Evolutionary conservation across 2,888 invertebrate genomes (phyloP), one percentile per base, ranked within the genome.

Genomic region (Apoda limacodes): DNA sequence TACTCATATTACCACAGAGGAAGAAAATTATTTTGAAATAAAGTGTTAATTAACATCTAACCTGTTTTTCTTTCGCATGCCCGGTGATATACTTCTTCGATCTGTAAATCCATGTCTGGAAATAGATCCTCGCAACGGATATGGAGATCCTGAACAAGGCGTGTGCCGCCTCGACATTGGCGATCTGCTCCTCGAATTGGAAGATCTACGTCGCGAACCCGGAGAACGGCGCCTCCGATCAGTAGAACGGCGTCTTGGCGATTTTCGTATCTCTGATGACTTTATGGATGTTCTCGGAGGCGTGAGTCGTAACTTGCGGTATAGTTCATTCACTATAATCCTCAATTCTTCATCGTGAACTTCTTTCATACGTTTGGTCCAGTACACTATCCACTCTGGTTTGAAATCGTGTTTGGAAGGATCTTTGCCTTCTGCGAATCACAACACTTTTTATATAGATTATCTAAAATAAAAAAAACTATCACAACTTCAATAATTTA

Each of bases 321-420:
- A 85, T 5, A 92, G 82, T 41, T 90, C 91, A 30, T 84, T 82
- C 41, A 90, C 86, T 34, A 86, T 82, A 9, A 75, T 68, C 32
- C 85, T 84, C 3, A 92, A 54, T 48, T 92, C 88, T 9, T 85
- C 85, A 14, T 85, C 83, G 52, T 92, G 89, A 5, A 94, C 61
- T 42, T 92, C 91, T 32, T 88, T 86, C 88, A 93, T 90, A 7
- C 91, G 84, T 35, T 85, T 85, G 48, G 90, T 91, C 94, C 94
- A 94, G 60, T 86, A 93, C 28, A 85, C 70, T 30, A 93, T 92
- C 94, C 94, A 94, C 52, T 94, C 94, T 1, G 92, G 90, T 47
- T 93, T 93, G 58, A 92, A 94, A 55, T 94, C 93, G 55, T 93
- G 87, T 41, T 87, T 88, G 17, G 87, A 82, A 0, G 91, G 88